These are phyloP conservation scores for Biston betularia DNA, from an alignment of 2,888 invertebrate species.

Conservation along the genomic window DNA sequence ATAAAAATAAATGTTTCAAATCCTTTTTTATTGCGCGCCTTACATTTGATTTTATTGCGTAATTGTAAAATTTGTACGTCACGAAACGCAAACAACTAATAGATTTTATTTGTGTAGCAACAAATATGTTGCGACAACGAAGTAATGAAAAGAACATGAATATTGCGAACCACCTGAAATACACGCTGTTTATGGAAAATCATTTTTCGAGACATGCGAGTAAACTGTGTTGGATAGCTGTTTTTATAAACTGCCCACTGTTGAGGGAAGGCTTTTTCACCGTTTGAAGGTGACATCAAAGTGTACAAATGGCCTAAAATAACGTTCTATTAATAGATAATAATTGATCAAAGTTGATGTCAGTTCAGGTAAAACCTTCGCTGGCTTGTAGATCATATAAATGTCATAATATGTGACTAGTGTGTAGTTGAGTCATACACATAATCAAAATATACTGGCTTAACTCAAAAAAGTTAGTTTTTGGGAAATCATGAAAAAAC, in stretches of 20 bases:
- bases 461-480: too few species aligned
- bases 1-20: not conserved
- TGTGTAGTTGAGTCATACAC: too few species aligned
- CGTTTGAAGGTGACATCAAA: not conserved
- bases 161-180: conserved; percentile 24
- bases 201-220: not conserved
- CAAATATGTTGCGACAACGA: conserved; percentile 18
- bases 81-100: conserved; percentile 35
- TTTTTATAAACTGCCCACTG: too few species aligned
- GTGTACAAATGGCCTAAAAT: not conserved
- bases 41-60: conserved; percentile 17
- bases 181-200: not conserved
- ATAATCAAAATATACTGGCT: too few species aligned
- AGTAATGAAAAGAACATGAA: conserved; percentile 35
- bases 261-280: too few species aligned
- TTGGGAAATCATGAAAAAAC: too few species aligned
- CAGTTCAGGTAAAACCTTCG: too few species aligned
- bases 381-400: too few species aligned
- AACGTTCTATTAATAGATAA: not conserved
- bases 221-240: too few species aligned
- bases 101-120: conserved; percentile 31
- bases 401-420: too few species aligned
- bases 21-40: conserved; percentile 5
- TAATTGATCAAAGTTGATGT: too few species aligned
- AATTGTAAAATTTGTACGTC: conserved; percentile 18